These are phyloP conservation scores for Dromas ardeola DNA, from an alignment of 2,113 vertebrate genomes.

Conservation along the genomic window DNA sequence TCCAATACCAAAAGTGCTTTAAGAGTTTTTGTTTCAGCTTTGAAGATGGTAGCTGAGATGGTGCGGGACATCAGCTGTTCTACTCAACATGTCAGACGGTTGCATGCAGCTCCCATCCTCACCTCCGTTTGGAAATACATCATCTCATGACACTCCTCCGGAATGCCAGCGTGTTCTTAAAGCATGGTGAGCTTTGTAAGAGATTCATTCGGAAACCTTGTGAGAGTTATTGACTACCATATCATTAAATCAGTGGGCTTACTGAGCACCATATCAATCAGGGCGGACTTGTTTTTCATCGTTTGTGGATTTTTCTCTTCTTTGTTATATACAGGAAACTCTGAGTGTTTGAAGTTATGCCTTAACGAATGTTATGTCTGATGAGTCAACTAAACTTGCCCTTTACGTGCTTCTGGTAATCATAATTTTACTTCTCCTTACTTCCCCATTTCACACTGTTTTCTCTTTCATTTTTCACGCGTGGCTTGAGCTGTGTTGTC, in stretches of 20 bases:
- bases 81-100: not conserved
- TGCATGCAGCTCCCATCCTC: not conserved
- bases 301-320: not conserved
- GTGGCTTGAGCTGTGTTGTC: not conserved
- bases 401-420: not conserved
- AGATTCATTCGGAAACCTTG: not conserved
- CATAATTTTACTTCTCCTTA: not conserved
- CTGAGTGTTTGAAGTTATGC: not conserved
- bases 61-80: not conserved
- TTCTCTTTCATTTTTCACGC: conserved; percentile 29
- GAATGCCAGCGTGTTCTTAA: not conserved
- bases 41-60: not conserved
- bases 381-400: not conserved
- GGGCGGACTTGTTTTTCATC: not conserved
- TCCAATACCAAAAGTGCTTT: not conserved
- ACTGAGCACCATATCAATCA: not conserved
- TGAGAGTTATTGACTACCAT: not conserved
- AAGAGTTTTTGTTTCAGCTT: not conserved
- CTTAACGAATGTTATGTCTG: not conserved
- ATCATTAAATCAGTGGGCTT: not conserved
- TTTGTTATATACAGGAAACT: not conserved
- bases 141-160: not conserved
- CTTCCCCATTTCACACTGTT: conserved; percentile 42
- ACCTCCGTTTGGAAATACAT: not conserved
- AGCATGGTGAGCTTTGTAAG: not conserved